Evolutionary conservation across 2,113 vertebrate species (phyloP).

Genomic region (Myotis lucifugus): DNA sequence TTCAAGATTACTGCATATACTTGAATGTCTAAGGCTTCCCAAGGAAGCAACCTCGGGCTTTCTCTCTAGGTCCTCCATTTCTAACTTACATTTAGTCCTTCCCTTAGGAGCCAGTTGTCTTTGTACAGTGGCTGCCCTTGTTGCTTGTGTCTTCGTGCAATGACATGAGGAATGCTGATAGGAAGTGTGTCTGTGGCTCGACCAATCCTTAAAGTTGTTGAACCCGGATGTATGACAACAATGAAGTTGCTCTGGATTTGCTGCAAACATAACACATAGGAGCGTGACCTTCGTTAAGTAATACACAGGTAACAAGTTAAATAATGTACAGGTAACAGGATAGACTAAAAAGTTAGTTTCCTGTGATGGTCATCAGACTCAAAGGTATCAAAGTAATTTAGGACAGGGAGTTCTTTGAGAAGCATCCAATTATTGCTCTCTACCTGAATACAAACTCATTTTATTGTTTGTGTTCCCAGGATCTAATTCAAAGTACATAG

Average conservation of each 20-base stretch:
- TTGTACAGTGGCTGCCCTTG: conserved; percentile 89
- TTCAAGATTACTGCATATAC: neutral
- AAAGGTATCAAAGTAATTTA: conserved; percentile 28
- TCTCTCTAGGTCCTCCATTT: neutral
- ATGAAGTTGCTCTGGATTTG: conserved; percentile 98
- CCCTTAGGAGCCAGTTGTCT: conserved; percentile 93
- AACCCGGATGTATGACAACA: conserved; percentile 96
- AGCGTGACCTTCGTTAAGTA: neutral
- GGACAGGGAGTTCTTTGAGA: neutral
- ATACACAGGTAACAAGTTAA: neutral
- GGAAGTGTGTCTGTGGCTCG: conserved; percentile 96
- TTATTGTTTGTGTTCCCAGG: neutral
- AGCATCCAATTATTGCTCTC: neutral
- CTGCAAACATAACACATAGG: conserved; percentile 80
- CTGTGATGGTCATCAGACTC: neutral
- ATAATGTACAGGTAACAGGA: neutral
- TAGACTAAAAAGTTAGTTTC: neutral
- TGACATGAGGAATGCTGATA: conserved; percentile 91
- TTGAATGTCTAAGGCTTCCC: neutral
- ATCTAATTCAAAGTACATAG: neutral
- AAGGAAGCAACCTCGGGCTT: neutral
- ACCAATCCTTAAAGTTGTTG: conserved; percentile 91
- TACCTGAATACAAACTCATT: neutral
- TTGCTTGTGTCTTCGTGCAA: conserved; percentile 93
- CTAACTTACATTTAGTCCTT: conserved; percentile 92